Base-by-base conservation (phyloP, 64 coral and sea anemone species). In the Stylophora pistillata region DNA sequence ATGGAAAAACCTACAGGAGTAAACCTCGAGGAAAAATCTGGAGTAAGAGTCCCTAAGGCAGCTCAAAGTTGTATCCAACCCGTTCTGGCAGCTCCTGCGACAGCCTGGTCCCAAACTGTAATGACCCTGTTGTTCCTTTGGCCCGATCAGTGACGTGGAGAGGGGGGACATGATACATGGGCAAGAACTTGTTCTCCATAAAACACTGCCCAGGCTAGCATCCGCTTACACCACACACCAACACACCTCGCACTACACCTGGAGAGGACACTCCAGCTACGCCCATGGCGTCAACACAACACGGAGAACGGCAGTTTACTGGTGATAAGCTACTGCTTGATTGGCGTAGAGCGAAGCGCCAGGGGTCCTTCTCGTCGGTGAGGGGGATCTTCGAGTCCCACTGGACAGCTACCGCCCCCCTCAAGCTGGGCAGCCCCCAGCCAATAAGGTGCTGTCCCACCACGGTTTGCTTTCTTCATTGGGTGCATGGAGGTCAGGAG, bases 201-300 rank as follows among this genome's bases (percentile, higher is more conserved):
- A 3, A 3, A 54, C 13, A 3, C 23, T 62, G 47, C 56, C 25
- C 26, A 81, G 78, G 78, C 78, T 81, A 12, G 58, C 58, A 61
- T 61, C 58, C 58, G 58, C 1, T 0, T 61, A 61, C 58, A 61
- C 58, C 58, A 61, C 58, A 15, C 58, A 61, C 58, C 76, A 52
- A 78, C 27, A 56, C 20, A 78, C 56, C 78, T 91, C 16, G 78
- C 71, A 90, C 61, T 29, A 72, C 79, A 56, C n/a, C 86, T 93
- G 78, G 34, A 93, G 92, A 94, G 78, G 72, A 65, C 72, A 93
- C 91, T 85, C 58, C 86, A 85, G 86, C 78, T 34, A n/a, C 71
- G 73, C 56, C 31, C 77, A 37, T 64, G 55, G 60, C 52, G 73
- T 74, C 17, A 78, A 54, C 77, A 88, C 86, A 88, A 82, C 86